Percentiles rank a stretch among this genome's conserved stretches.
phyloP scores from a whole-genome alignment of 2,888 invertebrate genomes.

The Exocentrus adspersus region DNA sequence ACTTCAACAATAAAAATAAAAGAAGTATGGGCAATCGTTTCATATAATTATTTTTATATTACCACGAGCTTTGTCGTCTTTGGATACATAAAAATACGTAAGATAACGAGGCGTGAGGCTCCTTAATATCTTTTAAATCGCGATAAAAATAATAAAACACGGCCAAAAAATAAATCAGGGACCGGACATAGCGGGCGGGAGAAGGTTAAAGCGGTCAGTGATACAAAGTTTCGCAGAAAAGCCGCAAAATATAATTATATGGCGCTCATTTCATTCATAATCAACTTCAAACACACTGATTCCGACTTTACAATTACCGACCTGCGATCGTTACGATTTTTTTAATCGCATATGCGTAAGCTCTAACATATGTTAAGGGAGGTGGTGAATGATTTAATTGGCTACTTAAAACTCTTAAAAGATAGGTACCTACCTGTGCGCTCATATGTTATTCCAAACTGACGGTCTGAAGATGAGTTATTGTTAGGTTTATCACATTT shows the following conservation, averaged over 20 bases:
- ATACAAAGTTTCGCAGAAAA: conserved; percentile 58
- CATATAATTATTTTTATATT: conserved; percentile 31
- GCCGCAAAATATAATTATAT: conserved; percentile 60
- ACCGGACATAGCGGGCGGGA: conserved; percentile 56
- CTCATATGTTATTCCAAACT: conserved; percentile 17
- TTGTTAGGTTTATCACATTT: conserved; percentile 8
- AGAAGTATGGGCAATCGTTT: neutral
- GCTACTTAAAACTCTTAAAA: conserved; percentile 20
- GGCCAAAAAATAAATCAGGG: conserved; percentile 38
- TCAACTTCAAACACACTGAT: conserved; percentile 51
- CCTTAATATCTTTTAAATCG: conserved; percentile 57
- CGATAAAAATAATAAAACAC: conserved; percentile 51
- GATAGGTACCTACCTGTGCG: no score
- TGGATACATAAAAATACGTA: conserved; percentile 43
- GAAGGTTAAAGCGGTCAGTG: conserved; percentile 60
- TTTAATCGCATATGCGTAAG: conserved; percentile 22
- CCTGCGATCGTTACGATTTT: conserved; percentile 31
- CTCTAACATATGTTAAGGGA: conserved; percentile 21
- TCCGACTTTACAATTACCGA: conserved; percentile 39
- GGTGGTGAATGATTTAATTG: conserved; percentile 22
- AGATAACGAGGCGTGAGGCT: conserved; percentile 48
- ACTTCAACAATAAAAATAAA: conserved; percentile 1
- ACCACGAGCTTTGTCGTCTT: conserved; percentile 15
- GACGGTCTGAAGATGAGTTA: conserved; percentile 10
- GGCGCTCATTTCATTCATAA: conserved; percentile 56